Evolutionary conservation across 1,140 invertebrate genomes (phyloP).

Genomic region (Brachionus asplanchnoidis): DNA sequence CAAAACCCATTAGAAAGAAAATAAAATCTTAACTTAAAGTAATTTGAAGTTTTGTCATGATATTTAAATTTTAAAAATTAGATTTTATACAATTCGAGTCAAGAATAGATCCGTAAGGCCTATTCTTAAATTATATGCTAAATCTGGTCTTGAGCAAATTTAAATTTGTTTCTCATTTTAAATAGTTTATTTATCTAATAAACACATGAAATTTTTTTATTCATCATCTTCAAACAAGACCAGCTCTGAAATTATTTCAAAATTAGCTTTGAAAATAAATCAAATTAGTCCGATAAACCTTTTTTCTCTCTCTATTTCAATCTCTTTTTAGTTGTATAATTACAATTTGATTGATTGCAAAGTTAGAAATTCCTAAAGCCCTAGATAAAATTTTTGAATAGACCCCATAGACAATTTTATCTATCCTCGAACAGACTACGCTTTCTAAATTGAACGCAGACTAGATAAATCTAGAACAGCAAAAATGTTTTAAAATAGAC

Average conservation of each 20-base stretch:
- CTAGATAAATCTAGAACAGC: neutral
- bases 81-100: neutral
- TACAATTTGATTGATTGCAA: slow-evolving; percentile 24
- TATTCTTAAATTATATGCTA: neutral
- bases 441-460: neutral
- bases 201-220: neutral
- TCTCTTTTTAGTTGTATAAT: neutral
- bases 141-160: neutral
- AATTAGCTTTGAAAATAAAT: slow-evolving; percentile 15
- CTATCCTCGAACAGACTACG: neutral
- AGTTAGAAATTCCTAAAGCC: neutral
- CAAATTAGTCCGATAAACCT: slow-evolving; percentile 16
- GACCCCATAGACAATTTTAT: slow-evolving; percentile 18
- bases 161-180: neutral
- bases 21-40: neutral
- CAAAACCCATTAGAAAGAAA: neutral
- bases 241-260: neutral
- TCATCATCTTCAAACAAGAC: neutral
- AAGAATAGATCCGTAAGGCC: neutral
- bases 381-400: neutral
- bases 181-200: slow-evolving; percentile 17
- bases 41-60: neutral
- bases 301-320: neutral
- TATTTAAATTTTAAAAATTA: neutral
- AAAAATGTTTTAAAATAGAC: neutral